phyloP scores from a whole-genome alignment of 92 coral and sea anemone species.

The Actinernus sp. region DNA sequence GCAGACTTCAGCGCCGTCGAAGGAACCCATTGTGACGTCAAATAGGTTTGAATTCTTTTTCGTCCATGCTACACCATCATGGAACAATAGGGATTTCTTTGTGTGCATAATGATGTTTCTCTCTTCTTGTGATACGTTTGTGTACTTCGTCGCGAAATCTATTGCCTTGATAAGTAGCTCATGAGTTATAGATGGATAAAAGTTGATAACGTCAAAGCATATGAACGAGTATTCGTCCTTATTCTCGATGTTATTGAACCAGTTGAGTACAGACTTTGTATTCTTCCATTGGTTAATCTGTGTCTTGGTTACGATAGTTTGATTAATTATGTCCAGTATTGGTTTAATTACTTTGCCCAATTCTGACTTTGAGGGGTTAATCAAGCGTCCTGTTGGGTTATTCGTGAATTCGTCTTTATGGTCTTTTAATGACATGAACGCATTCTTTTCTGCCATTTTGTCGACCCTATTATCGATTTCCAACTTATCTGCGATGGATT shows the following conservation, averaged over 20 bases:
- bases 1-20: slow-evolving; percentile 53
- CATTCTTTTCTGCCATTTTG: not conserved
- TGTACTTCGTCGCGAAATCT: slow-evolving; percentile 3
- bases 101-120: slow-evolving; percentile 1
- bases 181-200: too few relatives aligned
- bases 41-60: slow-evolving; percentile 26
- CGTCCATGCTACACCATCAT: slow-evolving; percentile 14
- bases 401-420: not conserved
- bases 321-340: slow-evolving; percentile 13
- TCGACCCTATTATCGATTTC: not conserved
- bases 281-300: slow-evolving; percentile 23
- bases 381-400: not conserved
- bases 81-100: slow-evolving; percentile 19
- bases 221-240: slow-evolving; percentile 11
- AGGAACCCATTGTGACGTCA: slow-evolving; percentile 65
- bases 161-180: slow-evolving; percentile 10
- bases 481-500: too few relatives aligned
- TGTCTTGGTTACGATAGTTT: not conserved
- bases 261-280: slow-evolving; percentile 1
- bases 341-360: slow-evolving; percentile 3
- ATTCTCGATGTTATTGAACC: slow-evolving; percentile 28
- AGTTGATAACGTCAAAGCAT: too few relatives aligned
- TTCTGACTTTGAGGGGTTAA: slow-evolving; percentile 2
- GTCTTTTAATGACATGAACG: too few relatives aligned
- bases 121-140: not conserved